Evolutionary conservation across 2,888 invertebrate genomes (phyloP), one percentile per base, ranked within the genome.

Genomic region (Philaethria dido): DNA sequence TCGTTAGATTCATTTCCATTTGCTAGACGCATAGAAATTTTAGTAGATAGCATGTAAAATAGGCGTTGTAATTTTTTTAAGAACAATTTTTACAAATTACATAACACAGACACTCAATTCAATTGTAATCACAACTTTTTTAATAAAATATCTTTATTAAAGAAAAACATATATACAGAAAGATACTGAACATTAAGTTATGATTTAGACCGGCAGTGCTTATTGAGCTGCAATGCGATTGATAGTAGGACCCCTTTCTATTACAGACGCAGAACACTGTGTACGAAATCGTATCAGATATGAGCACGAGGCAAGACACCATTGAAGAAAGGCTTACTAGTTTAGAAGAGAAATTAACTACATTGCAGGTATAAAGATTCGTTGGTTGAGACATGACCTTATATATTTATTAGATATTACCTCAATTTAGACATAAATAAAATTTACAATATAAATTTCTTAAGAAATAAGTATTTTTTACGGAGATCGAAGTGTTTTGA

Each of bases 261-360:
- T 93, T 94, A 75, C 94, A 99, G 99, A 99, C 99, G 74, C 99
- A 99, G 93, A 98, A 98, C 83, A 98, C 98, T 63, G 98, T 99
- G 76, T 99, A 99, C 88, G 99, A 99, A 93, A 97, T 99, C 80
- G 99, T 99, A 74, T 98, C 98, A 66, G 99, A 99, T 81, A 98
- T 99, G 97, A 98, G 98, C 84, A 95, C 96, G 70, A 95, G 98
- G 64, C 99, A 99, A 89, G 98, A 98, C 85, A 95, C 96, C 62
- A 94, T 99, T 77, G 99, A 99, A 88, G 98, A 98, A 89, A 95
- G 99, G 81, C 94, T 99, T 80, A 96, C 96, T 75, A 96, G 96
- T 80, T 95, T 99, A 86, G 99, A 99, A 93, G 98, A 98, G 83
- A 98, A 98, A 91, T 92, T 99, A 79, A 95, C 95, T 74, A 93